Percentiles rank a stretch among this genome's conserved stretches.
phyloP scores from a whole-genome alignment of 2,888 invertebrate genomes.

The Altica lythri region DNA sequence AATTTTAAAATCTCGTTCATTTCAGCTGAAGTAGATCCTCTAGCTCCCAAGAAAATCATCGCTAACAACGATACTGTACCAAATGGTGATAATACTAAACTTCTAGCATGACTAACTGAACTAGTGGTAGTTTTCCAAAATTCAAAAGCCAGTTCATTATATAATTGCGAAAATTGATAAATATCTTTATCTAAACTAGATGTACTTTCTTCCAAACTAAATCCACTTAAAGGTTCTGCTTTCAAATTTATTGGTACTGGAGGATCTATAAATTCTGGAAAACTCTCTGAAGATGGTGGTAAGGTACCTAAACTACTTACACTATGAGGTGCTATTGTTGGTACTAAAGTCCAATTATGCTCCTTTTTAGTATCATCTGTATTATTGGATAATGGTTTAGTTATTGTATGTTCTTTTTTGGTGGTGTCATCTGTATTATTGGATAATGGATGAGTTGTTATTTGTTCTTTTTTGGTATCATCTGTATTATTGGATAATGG shows the following conservation, averaged over 20 bases:
- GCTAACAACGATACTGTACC: slow-evolving; percentile 85
- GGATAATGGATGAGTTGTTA: too few species aligned
- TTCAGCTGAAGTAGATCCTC: slow-evolving; percentile 85
- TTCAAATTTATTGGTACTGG: slow-evolving; percentile 59
- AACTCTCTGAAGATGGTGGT: slow-evolving; percentile 31
- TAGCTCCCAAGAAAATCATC: slow-evolving; percentile 87
- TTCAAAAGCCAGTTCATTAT: slow-evolving; percentile 83
- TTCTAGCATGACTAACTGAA: slow-evolving; percentile 75
- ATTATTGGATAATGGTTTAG: slow-evolving; percentile 20
- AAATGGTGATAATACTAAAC: slow-evolving; percentile 82
- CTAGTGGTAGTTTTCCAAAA: slow-evolving; percentile 78
- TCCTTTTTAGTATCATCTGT: slow-evolving; percentile 39
- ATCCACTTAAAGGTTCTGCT: slow-evolving; percentile 63
- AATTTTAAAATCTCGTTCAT: slow-evolving; percentile 85
- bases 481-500: too few species aligned
- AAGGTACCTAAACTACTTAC: slow-evolving; percentile 29
- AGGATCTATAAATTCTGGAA: slow-evolving; percentile 45
- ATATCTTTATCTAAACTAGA: slow-evolving; percentile 74
- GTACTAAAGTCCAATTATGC: slow-evolving; percentile 62
- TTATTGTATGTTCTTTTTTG: not conserved
- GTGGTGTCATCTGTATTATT: too few species aligned
- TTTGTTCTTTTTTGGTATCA: too few species aligned
- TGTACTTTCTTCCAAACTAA: slow-evolving; percentile 78
- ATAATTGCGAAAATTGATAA: slow-evolving; percentile 75
- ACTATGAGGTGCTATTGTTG: slow-evolving; percentile 61